These are phyloP conservation scores for Heteronetta atricapilla DNA, from an alignment of 2,113 vertebrate genomes.

Conservation along the genomic window DNA sequence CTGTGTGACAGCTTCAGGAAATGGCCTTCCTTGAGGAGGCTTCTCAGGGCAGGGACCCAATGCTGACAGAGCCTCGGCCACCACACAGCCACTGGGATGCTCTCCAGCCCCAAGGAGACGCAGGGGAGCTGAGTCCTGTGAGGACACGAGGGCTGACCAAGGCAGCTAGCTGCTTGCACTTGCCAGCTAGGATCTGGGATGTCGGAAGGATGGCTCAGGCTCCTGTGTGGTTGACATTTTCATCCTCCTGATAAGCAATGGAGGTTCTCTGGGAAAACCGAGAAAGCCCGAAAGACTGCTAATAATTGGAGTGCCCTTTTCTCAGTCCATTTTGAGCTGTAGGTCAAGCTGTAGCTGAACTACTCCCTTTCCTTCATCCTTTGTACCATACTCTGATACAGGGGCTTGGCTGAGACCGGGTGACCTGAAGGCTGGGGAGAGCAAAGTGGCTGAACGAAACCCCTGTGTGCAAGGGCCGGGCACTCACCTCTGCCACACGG, in stretches of 20 bases:
- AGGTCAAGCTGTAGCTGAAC: background rate
- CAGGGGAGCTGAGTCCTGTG: background rate
- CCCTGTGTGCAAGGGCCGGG: background rate
- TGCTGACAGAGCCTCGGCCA: slow-evolving; percentile 20
- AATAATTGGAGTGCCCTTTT: background rate
- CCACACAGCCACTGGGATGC: background rate
- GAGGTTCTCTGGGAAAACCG: background rate
- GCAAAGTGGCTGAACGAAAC: background rate
- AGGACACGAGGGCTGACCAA: background rate
- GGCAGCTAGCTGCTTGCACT: background rate
- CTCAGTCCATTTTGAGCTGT: background rate
- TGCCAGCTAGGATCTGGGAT: background rate
- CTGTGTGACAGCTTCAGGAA: slow-evolving; percentile 29
- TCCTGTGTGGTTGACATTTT: background rate
- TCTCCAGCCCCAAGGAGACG: background rate
- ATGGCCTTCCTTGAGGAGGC: background rate
- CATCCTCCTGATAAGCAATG: background rate
- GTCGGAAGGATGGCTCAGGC: background rate
- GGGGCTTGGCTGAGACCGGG: background rate
- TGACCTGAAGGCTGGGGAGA: background rate
- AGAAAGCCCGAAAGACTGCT: background rate
- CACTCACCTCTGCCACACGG: background rate
- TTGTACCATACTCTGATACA: background rate
- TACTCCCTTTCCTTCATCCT: background rate
- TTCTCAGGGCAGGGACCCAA: slow-evolving; percentile 19